These are phyloP conservation scores for Drosophila sp. DNA, from an alignment of 1,140 invertebrate species.

Conservation along the genomic window DNA sequence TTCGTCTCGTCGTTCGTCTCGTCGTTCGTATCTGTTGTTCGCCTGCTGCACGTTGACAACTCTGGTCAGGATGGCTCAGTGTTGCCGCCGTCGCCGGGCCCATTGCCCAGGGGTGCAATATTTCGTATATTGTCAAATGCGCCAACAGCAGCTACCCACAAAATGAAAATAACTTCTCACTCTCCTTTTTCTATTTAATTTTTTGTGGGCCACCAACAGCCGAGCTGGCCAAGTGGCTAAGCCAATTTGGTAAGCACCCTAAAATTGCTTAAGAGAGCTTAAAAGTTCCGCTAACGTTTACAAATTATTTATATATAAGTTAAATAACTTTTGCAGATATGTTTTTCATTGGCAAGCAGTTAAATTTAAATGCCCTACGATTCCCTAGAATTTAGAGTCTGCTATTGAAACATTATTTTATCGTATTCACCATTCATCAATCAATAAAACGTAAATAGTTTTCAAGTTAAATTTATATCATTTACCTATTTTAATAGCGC, in stretches of 20 bases:
- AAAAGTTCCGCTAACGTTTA: not conserved
- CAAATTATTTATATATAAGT: not conserved
- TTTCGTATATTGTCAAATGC: constrained; percentile 81
- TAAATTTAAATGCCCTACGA: not conserved
- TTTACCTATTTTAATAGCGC: too few relatives aligned
- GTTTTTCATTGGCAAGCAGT: not conserved
- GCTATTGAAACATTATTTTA: not conserved
- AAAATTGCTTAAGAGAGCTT: not conserved
- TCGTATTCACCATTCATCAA: too few relatives aligned
- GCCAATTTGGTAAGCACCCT: constrained; percentile 36
- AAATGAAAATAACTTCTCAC: constrained; percentile 55
- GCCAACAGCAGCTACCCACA: constrained; percentile 27
- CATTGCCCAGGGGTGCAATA: constrained; percentile 77
- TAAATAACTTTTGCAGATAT: not conserved
- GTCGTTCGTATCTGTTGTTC: constrained; percentile 27
- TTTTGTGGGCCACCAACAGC: not conserved
- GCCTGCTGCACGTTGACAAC: constrained; percentile 62
- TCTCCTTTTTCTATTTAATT: constrained; percentile 34
- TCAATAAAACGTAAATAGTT: too few relatives aligned
- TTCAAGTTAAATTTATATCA: too few relatives aligned
- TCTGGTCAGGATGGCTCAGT: constrained; percentile 50
- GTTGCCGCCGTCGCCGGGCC: constrained; percentile 24
- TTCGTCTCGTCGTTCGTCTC: constrained; percentile 38
- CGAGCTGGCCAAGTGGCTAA: constrained; percentile 37
- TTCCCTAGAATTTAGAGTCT: not conserved